Conservation (phyloP, 2,797 vertebrate genomes). For the Platyrinchus mystaceus region DNA sequence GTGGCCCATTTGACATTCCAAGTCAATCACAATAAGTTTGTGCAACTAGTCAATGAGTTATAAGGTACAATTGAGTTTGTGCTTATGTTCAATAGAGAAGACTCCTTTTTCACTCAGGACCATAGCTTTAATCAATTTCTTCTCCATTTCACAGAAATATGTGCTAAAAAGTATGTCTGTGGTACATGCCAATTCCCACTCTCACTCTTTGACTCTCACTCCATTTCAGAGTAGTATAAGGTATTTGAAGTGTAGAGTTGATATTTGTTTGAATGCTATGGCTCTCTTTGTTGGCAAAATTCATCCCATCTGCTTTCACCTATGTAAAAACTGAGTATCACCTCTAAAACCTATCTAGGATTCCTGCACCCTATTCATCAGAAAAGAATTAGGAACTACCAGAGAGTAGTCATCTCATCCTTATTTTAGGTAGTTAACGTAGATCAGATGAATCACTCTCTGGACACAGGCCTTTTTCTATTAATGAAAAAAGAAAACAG, state of each 20-base stretch:
- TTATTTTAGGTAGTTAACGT: background rate
- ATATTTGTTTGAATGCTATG: background rate
- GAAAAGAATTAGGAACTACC: background rate
- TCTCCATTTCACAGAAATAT: background rate
- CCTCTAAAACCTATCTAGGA: background rate
- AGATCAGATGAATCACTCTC: background rate
- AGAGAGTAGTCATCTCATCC: background rate
- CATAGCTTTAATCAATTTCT: background rate
- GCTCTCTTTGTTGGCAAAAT: background rate
- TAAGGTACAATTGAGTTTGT: background rate
- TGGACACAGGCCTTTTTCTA: background rate
- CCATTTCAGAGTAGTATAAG: background rate
- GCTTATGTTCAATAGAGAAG: background rate
- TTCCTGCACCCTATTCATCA: background rate
- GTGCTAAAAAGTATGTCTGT: background rate
- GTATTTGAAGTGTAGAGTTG: background rate
- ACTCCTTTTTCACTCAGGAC: background rate
- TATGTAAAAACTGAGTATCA: background rate
- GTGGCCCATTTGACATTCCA: background rate
- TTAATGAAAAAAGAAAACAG: background rate
- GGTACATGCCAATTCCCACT: background rate
- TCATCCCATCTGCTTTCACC: background rate
- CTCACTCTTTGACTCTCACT: background rate
- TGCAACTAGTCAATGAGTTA: background rate
- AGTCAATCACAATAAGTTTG: background rate